Base-by-base conservation (phyloP, 2,888 invertebrate species). In the Trissolcus brochymenae region DNA sequence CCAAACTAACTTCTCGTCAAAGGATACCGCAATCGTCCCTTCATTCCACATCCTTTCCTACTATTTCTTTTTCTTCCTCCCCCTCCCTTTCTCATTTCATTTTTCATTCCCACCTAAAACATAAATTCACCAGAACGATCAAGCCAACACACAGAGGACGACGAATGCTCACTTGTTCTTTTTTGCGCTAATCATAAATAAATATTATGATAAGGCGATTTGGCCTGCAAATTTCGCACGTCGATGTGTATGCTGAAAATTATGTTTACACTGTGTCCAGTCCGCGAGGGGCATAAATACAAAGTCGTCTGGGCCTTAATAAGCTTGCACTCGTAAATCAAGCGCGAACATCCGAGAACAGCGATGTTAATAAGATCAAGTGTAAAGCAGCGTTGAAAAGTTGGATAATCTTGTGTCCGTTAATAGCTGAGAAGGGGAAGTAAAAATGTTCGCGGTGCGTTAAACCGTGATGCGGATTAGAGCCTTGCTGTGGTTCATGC, bases 1-100 rank as follows among this genome's bases (percentile, higher is more conserved):
- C 29, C 62, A 65, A 65, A 66, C 67, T 51, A 51, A 51, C 46
- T 46, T 6, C 16, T 55, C 72, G 55, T 75, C 78, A 78, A 78
- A 78, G 74, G 78, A 54, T 67, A 55, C 74, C 74, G 78, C 78
- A 43, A 56, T 53, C 70, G 62, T 49, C 55, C 62, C 57, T 62
- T 56, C 41, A 17, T 16, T 41, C 65, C 71, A 50, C 64, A 35
- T 35, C 35, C 35, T 35, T 35, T 35, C 35, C 35, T 65, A 59
- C 53, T 11, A 29, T 21, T 19, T 35, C 53, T 56, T 64, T 64
- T 57, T 59, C 21, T 29, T 25, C 9, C 14, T 25, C 25, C 46
- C 17, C 7, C 29, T 19, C 46, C 21, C 17, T 6, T 19, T 19
- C n/a, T n/a, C 17, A 17, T 13, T 51, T 51, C 11, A 17, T 51